These are phyloP conservation scores for Sphaeramia orbicularis DNA, from an alignment of 2,797 vertebrate species.

Conservation along the genomic window DNA sequence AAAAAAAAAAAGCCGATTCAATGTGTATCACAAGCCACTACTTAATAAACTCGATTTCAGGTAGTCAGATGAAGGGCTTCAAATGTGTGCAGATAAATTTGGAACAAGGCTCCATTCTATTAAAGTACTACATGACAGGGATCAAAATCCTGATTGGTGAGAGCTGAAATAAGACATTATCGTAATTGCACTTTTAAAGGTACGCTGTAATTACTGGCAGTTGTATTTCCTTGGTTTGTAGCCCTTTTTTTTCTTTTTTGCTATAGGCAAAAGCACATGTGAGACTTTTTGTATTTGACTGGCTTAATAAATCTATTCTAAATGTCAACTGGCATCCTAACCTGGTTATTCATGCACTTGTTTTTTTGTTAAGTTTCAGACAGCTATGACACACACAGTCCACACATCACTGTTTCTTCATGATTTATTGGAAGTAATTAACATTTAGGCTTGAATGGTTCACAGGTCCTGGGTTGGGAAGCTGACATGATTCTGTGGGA, in stretches of 20 bases:
- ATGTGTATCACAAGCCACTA: constrained; percentile 39
- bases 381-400: not conserved
- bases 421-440: constrained; percentile 79
- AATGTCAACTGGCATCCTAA: constrained; percentile 73
- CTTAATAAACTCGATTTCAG: constrained; percentile 38
- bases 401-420: constrained; percentile 25
- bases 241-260: constrained; percentile 71
- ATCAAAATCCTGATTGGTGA: constrained; percentile 63
- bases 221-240: constrained; percentile 83
- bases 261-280: constrained; percentile 87
- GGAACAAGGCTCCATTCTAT: constrained; percentile 53
- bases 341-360: constrained; percentile 18
- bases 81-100: constrained; percentile 44
- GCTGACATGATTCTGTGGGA: constrained; percentile 74
- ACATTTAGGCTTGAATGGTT: constrained; percentile 35
- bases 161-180: constrained; percentile 70
- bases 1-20: constrained; percentile 4
- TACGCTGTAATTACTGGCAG: constrained; percentile 81
- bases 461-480: constrained; percentile 69
- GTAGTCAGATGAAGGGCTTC: constrained; percentile 66
- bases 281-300: constrained; percentile 89
- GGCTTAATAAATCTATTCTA: constrained; percentile 90
- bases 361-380: too few species aligned
- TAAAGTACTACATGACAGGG: constrained; percentile 52
- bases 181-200: constrained; percentile 81